A percentile compares a stretch with the other conserved stretches of the same genome.
Evolutionary conservation across 2,113 vertebrate species (phyloP).

Genomic region (Heterotis niloticus): DNA sequence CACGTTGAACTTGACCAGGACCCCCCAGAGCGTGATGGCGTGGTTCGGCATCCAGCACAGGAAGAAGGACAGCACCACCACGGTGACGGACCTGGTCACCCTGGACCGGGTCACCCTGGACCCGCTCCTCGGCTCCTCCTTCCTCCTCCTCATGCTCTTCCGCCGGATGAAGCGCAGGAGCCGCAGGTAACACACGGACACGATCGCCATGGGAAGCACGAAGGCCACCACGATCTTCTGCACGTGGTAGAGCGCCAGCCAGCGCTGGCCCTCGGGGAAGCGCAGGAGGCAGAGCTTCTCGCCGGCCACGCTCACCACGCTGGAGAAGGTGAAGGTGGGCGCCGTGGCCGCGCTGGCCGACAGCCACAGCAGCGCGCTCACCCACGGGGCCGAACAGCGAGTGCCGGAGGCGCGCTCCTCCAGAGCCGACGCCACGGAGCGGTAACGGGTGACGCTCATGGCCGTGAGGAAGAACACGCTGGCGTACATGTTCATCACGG

Average conservation of each 20-base stretch:
- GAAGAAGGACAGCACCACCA: constrained; percentile 58
- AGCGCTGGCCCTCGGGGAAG: constrained; percentile 74
- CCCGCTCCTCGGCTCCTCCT: constrained; percentile 58
- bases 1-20: constrained; percentile 67
- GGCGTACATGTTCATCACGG: constrained; percentile 69
- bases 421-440: constrained; percentile 52
- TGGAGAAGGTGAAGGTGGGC: constrained; percentile 77
- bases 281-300: constrained; percentile 80
- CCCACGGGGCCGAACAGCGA: constrained; percentile 47
- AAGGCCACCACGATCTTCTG: constrained; percentile 84
- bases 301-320: constrained; percentile 65
- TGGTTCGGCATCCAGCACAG: constrained; percentile 65
- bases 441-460: constrained; percentile 67
- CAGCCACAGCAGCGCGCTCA: constrained; percentile 71
- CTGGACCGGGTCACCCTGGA: constrained; percentile 60
- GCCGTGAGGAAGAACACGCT: constrained; percentile 67
- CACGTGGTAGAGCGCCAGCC: constrained; percentile 80
- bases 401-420: constrained; percentile 39
- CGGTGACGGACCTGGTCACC: constrained; percentile 63
- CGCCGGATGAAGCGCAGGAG: constrained; percentile 78
- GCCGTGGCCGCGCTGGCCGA: constrained; percentile 71
- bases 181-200: constrained; percentile 77
- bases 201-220: constrained; percentile 71
- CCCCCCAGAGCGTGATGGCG: constrained; percentile 69
- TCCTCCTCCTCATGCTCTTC: constrained; percentile 65